Base-by-base conservation (phyloP, 1,140 invertebrate species). In the Chironomus striatipennis region DNA sequence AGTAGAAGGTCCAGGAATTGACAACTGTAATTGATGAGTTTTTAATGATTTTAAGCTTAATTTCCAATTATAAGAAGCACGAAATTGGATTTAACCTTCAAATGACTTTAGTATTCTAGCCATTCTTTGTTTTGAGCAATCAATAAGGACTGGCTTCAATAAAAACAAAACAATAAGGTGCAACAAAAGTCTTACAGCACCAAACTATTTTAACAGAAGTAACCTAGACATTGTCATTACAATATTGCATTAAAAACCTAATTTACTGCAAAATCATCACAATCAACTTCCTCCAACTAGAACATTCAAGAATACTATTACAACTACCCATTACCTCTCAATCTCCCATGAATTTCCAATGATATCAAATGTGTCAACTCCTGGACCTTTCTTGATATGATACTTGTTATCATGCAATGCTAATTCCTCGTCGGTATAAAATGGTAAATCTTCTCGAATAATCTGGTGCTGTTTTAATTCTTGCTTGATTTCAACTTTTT, bases 331-430 rank as follows among this genome's bases (percentile, higher is more conserved):
- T 34, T 15, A 57, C 47, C 47, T 57, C n/a, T 57, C 10, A 15
- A 15, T 15, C 5, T 57, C 47, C 12, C 47, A 57, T 57, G 47
- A 12, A 57, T 57, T 57, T 15, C 47, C 47, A 57, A 57, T 57
- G n/a, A 57, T n/a, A 57, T 57, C 47, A 15, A 57, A 57, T 57
- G 47, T 57, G n/a, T 57, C 47, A n/a, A 57, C 47, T n/a, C 47
- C 47, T 57, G 47, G 47, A 57, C 12, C 12, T n/a, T 57, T 57
- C n/a, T n/a, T 57, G 12, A 12, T 15, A 57, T n/a, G 47, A 57
- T 57, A 57, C 47, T 57, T 57, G 47, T 57, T 15, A 15, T n/a
- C 47, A 57, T 57, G 47, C 47, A 57, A 15, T 57, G 47, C 47
- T n/a, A 57, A 12, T 57, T 57, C 47, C n/a, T 57, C 47, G 12